Evolutionary conservation across 1,140 invertebrate genomes (phyloP).

Genomic region (Glomeris maerens): DNA sequence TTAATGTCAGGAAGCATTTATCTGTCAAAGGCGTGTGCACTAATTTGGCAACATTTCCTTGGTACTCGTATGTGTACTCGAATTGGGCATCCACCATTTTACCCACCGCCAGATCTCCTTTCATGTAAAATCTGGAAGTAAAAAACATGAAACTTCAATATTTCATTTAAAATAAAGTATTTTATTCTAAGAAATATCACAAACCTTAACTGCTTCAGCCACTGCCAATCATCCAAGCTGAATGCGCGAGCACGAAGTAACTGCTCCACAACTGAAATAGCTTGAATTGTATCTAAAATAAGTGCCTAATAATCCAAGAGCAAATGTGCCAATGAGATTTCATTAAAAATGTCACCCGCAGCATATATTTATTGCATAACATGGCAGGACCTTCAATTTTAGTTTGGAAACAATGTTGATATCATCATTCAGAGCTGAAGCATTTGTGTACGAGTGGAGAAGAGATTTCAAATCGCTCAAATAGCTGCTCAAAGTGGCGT

Average conservation of each 20-base stretch:
- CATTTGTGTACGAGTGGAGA: constrained; percentile 45
- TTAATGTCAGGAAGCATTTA: constrained; percentile 87
- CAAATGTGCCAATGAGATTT: neutral
- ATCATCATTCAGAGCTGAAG: constrained; percentile 30
- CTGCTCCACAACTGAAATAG: constrained; percentile 62
- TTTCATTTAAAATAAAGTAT: neutral
- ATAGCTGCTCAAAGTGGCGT: constrained; percentile 43
- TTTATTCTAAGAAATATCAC: constrained; percentile 2
- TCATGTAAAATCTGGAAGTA: constrained; percentile 35
- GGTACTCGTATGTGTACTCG: constrained; percentile 93
- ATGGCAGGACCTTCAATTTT: constrained; percentile 34
- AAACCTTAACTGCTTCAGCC: constrained; percentile 89
- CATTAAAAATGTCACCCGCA: neutral
- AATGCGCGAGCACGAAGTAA: constrained; percentile 52
- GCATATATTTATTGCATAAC: neutral
- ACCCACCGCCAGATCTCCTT: constrained; percentile 27
- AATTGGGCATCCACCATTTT: constrained; percentile 77
- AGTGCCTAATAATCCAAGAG: constrained; percentile 41
- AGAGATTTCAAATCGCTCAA: constrained; percentile 37
- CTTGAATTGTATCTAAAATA: constrained; percentile 87
- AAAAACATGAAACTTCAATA: constrained; percentile 6
- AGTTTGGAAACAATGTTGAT: constrained; percentile 31
- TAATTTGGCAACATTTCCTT: constrained; percentile 78
- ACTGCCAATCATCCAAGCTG: constrained; percentile 63
- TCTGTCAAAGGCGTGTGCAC: constrained; percentile 88